Conservation (phyloP, 2,888 invertebrate genomes). For the Tethea ocularis region DNA sequence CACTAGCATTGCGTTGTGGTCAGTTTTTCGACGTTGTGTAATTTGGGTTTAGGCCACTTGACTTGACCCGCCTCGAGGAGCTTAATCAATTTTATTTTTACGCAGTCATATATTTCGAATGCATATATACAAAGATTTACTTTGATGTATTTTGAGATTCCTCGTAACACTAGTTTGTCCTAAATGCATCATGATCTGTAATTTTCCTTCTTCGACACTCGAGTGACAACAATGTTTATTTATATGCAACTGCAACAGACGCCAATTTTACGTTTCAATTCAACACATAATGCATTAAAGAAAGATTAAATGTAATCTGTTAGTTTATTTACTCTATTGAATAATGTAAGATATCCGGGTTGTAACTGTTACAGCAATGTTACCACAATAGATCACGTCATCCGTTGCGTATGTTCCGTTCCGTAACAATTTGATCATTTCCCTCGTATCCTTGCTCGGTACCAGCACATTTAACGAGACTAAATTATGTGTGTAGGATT, state of each 20-base stretch:
- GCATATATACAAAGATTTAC: background rate
- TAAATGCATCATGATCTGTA: background rate
- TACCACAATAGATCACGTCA: conserved; percentile 50
- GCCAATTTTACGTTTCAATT: conserved; percentile 12
- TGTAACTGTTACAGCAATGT: conserved; percentile 31
- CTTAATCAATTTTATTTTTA: background rate
- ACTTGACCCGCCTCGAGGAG: too few relatives aligned
- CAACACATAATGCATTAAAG: conserved; percentile 11
- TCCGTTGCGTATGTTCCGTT: conserved; percentile 41
- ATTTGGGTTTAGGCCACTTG: too few relatives aligned
- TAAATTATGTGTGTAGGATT: conserved; percentile 46
- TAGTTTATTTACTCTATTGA: conserved; percentile 49
- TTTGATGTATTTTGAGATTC: background rate
- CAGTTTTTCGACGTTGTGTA: background rate
- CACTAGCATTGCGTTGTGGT: background rate
- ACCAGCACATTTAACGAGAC: conserved; percentile 46
- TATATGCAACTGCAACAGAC: background rate
- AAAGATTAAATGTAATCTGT: conserved; percentile 39
- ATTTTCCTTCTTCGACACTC: background rate
- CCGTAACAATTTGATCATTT: conserved; percentile 55
- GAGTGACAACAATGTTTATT: background rate
- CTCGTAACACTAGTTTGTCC: too few relatives aligned
- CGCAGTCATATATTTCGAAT: background rate
- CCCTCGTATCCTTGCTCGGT: conserved; percentile 43
- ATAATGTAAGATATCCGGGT: conserved; percentile 53